A percentile compares a stretch with the other conserved stretches of the same genome.
Evolutionary conservation across 2,113 vertebrate genomes (phyloP).

Genomic region (Mionectes macconnelli): DNA sequence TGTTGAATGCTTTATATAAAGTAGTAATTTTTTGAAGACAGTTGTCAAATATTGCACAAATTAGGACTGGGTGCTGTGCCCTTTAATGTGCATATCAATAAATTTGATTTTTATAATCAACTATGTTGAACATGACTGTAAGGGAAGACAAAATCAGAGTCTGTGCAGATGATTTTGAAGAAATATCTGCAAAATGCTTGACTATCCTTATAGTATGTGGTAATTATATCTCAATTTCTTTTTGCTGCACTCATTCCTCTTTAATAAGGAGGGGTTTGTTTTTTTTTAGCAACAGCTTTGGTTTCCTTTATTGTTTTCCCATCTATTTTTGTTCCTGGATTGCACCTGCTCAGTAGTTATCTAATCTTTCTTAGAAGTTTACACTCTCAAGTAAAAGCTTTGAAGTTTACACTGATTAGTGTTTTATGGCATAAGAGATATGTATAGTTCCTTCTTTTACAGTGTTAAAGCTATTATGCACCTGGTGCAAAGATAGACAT

Average conservation of each 20-base stretch:
- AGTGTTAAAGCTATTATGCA: slow-evolving; percentile 61
- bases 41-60: not conserved
- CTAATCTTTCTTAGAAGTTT: slow-evolving; percentile 71
- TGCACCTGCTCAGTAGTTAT: slow-evolving; percentile 75
- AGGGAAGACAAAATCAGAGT: not conserved
- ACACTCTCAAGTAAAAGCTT: slow-evolving; percentile 62
- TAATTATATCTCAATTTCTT: not conserved
- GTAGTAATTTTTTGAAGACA: not conserved
- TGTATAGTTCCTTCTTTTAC: slow-evolving; percentile 36
- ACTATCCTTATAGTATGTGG: not conserved
- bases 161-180: not conserved
- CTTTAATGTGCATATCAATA: not conserved
- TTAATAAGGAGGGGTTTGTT: not conserved
- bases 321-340: slow-evolving; percentile 52
- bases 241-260: not conserved
- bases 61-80: fast-evolving
- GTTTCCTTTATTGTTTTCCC: slow-evolving; percentile 45
- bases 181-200: not conserved
- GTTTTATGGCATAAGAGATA: slow-evolving; percentile 65
- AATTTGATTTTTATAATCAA: not conserved
- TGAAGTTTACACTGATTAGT: slow-evolving; percentile 61
- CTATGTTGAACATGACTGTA: not conserved
- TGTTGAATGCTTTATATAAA: not conserved
- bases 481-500: slow-evolving; percentile 43
- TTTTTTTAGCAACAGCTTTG: slow-evolving; percentile 51